phyloP scores from a whole-genome alignment of 2,888 invertebrate species.

The Erpobdella octoculata region DNA sequence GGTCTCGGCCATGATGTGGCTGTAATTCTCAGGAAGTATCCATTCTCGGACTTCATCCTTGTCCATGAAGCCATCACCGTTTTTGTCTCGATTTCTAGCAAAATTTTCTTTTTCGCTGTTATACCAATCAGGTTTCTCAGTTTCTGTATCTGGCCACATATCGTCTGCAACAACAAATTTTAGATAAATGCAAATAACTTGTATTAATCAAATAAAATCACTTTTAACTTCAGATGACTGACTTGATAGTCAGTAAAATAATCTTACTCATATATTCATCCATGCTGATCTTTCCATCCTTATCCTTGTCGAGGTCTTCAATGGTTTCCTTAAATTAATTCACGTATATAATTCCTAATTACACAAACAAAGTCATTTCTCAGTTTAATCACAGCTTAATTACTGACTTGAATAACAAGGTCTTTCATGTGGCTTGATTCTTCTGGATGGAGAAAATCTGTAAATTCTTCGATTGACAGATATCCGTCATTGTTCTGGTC shows the following conservation, averaged over 20 bases:
- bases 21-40: slow-evolving; percentile 91
- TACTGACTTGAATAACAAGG: slow-evolving; percentile 67
- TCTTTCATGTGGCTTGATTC: slow-evolving; percentile 82
- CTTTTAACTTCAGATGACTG: background rate
- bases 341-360: background rate
- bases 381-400: background rate
- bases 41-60: slow-evolving; percentile 71
- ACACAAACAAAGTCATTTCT: no score
- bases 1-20: slow-evolving; percentile 92
- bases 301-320: slow-evolving; percentile 92
- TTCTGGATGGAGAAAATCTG: slow-evolving; percentile 89
- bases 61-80: slow-evolving; percentile 76
- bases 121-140: slow-evolving; percentile 82
- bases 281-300: slow-evolving; percentile 82
- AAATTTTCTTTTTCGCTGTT: slow-evolving; percentile 85
- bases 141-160: slow-evolving; percentile 14
- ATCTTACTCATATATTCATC: slow-evolving; percentile 79
- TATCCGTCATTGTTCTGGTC: slow-evolving; percentile 68
- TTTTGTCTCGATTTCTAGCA: slow-evolving; percentile 67
- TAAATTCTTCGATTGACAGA: slow-evolving; percentile 73
- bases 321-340: slow-evolving; percentile 66
- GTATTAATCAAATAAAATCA: background rate
- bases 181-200: no score
- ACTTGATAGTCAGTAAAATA: background rate
- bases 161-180: slow-evolving; percentile 6